Evolutionary conservation across 1,140 invertebrate genomes (phyloP), one percentile per base, ranked within the genome.

Genomic region (Aporrectodea caliginosa): DNA sequence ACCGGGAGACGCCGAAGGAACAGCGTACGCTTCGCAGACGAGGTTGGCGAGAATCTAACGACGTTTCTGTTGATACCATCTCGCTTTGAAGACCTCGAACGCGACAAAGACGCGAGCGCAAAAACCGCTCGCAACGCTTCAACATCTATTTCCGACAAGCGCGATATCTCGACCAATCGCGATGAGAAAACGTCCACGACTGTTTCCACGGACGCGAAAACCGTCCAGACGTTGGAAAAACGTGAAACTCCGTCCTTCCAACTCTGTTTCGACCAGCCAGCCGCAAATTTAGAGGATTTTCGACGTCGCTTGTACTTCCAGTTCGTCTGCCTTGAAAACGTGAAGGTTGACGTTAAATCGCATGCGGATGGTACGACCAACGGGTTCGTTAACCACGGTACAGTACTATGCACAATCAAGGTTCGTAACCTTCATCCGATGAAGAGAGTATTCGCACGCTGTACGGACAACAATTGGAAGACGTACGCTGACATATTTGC

Each of bases 321-420:
- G 71, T 72, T 27, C 71, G 71, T 72, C 71, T 27, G 71, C 27
- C 71, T 72, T 2, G 71, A 72, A 32, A 72, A 27, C 71, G 71
- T 72, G 2, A 6, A 72, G 27, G 6, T 72, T 2, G 71, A 72
- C 71, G 6, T n/a, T n/a, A n/a, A n/a, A n/a, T n/a, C n/a, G n/a
- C n/a, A n/a, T n/a, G n/a, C n/a, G n/a, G n/a, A 58, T 22, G 43
- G 43, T 58, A 58, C 43, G 6, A 12, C 43, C 6, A 22, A 58
- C 6, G 43, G 43, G 6, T 6, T 58, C 43, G 31, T 32, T 14
- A n/a, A 72, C 27, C 71, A 72, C 71, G 31, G 31, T 72, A 32
- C 31, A 14, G 71, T 72, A 27, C 27, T 2, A n/a, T 72, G 71
- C 27, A 72, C 71, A 27, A 27, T 72, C 71, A 72, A 72, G 71